phyloP scores from a whole-genome alignment of 2,113 vertebrate species.

The Thermophis baileyi region DNA sequence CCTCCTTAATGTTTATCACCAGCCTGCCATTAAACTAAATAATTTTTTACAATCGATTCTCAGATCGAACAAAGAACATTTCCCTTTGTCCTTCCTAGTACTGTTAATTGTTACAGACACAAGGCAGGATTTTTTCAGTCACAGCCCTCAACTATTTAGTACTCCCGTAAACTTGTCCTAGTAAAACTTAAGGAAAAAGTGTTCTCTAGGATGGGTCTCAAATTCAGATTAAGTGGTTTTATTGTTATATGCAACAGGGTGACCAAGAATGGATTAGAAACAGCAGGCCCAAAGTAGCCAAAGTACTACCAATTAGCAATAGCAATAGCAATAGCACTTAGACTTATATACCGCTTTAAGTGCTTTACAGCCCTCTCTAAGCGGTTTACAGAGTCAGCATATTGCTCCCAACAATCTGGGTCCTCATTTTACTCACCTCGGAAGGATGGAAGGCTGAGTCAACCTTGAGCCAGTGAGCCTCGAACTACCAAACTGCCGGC shows the following conservation, averaged over 20 bases:
- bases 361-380: too few species aligned
- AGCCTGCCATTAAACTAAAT: slow-evolving; percentile 48
- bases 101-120: slow-evolving; percentile 11
- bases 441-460: too few species aligned
- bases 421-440: too few species aligned
- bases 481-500: too few species aligned
- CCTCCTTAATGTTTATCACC: slow-evolving; percentile 57
- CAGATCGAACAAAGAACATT: neutral
- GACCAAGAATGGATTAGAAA: neutral
- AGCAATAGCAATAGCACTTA: too few species aligned
- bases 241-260: neutral
- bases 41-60: slow-evolving; percentile 40
- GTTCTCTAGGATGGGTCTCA: too few species aligned
- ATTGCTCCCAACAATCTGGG: too few species aligned
- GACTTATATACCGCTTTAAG: too few species aligned
- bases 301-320: neutral
- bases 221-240: neutral
- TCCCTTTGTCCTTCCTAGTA: neutral
- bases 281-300: neutral
- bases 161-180: neutral
- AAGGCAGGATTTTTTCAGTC: neutral
- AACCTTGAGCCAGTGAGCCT: too few species aligned
- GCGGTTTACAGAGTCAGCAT: too few species aligned
- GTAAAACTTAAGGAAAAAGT: slow-evolving; percentile 3
- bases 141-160: neutral